Conservation (phyloP, 1,140 invertebrate species). For the Theocolax elegans region DNA sequence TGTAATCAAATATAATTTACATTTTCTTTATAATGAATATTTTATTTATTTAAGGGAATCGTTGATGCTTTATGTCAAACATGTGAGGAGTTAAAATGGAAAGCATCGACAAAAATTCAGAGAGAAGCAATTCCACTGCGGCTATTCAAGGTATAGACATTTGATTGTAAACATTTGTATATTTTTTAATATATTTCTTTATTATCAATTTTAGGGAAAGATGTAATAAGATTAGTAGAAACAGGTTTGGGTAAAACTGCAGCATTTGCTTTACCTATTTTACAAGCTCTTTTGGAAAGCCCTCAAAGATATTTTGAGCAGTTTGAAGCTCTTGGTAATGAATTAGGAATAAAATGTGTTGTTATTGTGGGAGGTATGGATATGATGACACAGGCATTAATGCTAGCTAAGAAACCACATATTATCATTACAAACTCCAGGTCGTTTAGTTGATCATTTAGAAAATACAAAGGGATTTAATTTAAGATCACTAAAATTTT, state of each 20-base stretch:
- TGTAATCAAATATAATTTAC: too few species aligned
- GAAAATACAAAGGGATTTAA: conserved; percentile 96
- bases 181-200: neutral
- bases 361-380: conserved; percentile 99
- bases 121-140: conserved; percentile 90
- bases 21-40: neutral
- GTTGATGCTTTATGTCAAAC: conserved; percentile 91
- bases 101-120: conserved; percentile 93
- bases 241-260: conserved; percentile 99
- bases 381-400: conserved; percentile 92
- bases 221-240: conserved; percentile 96
- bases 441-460: conserved; percentile 88
- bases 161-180: neutral
- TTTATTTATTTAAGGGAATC: conserved; percentile 78
- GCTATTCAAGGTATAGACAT: conserved; percentile 78
- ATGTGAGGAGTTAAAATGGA: conserved; percentile 94
- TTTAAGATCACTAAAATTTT: conserved; percentile 86
- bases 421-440: conserved; percentile 94
- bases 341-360: conserved; percentile 93
- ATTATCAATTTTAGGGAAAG: conserved; percentile 73
- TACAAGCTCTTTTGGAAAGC: conserved; percentile 89
- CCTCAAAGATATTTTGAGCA: conserved; percentile 95
- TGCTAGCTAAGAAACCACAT: conserved; percentile 94
- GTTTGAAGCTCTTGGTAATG: conserved; percentile 80
- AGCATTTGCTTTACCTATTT: conserved; percentile 95